phyloP scores from a whole-genome alignment of 1,140 invertebrate genomes.

The Orussus abietinus region DNA sequence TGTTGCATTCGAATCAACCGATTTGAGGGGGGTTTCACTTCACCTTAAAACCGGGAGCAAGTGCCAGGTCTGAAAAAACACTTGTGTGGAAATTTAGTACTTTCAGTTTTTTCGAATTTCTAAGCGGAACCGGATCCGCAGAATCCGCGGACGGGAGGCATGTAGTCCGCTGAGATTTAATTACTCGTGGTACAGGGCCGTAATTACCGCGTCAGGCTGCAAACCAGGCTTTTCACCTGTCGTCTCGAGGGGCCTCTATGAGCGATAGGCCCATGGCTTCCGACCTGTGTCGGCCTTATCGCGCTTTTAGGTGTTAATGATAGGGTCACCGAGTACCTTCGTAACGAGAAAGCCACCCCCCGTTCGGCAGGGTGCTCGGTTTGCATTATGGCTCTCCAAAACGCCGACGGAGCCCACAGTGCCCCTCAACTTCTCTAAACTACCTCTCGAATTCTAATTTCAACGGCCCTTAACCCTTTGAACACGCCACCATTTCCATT shows the following conservation, averaged over 20 bases:
- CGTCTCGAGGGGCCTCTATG: constrained; percentile 4
- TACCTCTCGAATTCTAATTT: no score
- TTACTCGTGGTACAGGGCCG: constrained; percentile 33
- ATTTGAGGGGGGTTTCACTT: no score
- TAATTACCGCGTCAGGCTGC: constrained; percentile 38
- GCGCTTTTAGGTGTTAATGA: constrained; percentile 45
- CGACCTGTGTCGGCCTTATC: constrained; percentile 23
- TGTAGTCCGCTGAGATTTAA: constrained; percentile 45
- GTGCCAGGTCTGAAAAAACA: no score
- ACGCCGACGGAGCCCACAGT: constrained; percentile 22
- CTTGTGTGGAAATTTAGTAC: no score
- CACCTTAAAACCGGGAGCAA: no score
- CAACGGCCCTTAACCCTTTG: no score
- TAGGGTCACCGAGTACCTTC: constrained; percentile 36
- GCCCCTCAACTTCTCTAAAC: no score
- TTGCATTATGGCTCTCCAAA: constrained; percentile 36
- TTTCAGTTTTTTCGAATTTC: no score
- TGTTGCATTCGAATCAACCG: no score
- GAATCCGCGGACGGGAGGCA: constrained; percentile 7
- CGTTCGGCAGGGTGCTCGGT: constrained; percentile 12
- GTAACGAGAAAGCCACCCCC: constrained; percentile 31
- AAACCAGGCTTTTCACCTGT: constrained; percentile 39
- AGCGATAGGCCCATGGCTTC: constrained; percentile 2
- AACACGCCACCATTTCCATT: no score
- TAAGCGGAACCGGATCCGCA: no score